Conservation (phyloP, 1,140 invertebrate species). For the Mesaphorura yosii region DNA sequence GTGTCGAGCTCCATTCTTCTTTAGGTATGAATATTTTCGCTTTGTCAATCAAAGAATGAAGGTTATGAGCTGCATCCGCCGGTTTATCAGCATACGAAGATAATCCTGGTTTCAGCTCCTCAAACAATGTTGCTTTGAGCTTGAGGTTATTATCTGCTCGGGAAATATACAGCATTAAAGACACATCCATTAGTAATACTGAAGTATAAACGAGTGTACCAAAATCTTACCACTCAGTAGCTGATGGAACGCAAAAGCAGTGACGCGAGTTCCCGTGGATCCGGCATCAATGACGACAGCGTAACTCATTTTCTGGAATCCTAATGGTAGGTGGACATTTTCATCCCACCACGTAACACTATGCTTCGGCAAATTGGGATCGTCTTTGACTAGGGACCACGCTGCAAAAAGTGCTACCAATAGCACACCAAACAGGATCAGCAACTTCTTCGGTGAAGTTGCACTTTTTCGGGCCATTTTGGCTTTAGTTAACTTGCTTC, state of each 20-base stretch:
- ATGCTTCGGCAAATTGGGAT: constrained; percentile 22
- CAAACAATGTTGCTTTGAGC: constrained; percentile 67
- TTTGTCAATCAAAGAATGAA: constrained; percentile 58
- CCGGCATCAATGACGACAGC: constrained; percentile 94
- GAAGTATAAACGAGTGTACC: not conserved
- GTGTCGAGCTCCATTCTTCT: constrained; percentile 57
- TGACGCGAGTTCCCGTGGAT: constrained; percentile 69
- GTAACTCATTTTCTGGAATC: constrained; percentile 61
- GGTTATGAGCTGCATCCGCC: constrained; percentile 55
- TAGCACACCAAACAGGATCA: constrained; percentile 5
- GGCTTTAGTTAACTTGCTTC: not conserved
- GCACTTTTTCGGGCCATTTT: constrained; percentile 11
- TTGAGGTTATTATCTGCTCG: constrained; percentile 55
- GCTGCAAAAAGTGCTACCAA: not conserved
- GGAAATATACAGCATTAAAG: constrained; percentile 11
- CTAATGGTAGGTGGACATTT: constrained; percentile 50
- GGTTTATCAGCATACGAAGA: constrained; percentile 74
- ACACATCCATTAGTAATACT: not conserved
- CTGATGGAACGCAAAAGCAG: constrained; percentile 78
- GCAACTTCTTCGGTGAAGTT: not conserved
- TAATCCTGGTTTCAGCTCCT: constrained; percentile 73
- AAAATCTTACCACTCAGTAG: constrained; percentile 50
- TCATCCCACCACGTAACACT: constrained; percentile 38
- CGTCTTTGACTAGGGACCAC: constrained; percentile 7
- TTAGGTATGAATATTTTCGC: constrained; percentile 64